phyloP scores from a whole-genome alignment of 1,140 invertebrate genomes.

The Scaptomyza montana region DNA sequence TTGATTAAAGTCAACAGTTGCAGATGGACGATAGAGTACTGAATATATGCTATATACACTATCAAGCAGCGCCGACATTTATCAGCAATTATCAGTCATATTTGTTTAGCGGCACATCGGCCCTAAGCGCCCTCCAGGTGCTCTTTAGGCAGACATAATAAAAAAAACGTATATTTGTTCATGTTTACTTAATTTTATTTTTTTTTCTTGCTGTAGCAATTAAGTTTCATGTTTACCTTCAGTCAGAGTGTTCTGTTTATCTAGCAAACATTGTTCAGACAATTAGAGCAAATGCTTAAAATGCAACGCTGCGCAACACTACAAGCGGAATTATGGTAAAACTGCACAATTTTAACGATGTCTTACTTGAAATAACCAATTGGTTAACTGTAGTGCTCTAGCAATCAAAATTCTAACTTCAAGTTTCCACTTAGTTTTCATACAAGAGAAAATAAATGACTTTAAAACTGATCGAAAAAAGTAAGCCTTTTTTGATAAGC shows the following conservation, averaged over 20 bases:
- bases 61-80: conserved; percentile 47
- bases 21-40: conserved; percentile 16
- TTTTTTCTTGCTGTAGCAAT: conserved; percentile 65
- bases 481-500: conserved; percentile 25
- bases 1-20: conserved; percentile 73
- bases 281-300: conserved; percentile 37
- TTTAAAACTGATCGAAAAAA: too few relatives aligned
- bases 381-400: neutral
- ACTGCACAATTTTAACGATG: neutral
- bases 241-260: conserved; percentile 45
- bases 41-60: conserved; percentile 23
- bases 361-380: neutral
- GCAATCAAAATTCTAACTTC: neutral
- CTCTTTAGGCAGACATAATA: conserved; percentile 13
- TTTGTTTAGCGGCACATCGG: conserved; percentile 65
- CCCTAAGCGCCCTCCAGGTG: conserved; percentile 44
- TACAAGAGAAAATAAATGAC: too few relatives aligned
- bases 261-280: conserved; percentile 51
- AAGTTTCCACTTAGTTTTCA: neutral
- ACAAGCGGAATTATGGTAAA: neutral
- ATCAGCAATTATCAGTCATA: conserved; percentile 66
- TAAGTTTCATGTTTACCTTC: conserved; percentile 61
- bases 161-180: conserved; percentile 12
- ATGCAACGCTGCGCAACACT: conserved; percentile 27
- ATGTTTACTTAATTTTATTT: conserved; percentile 26